phyloP scores from a whole-genome alignment of 1,140 invertebrate genomes.

The Gonioctena quinquepunctata region DNA sequence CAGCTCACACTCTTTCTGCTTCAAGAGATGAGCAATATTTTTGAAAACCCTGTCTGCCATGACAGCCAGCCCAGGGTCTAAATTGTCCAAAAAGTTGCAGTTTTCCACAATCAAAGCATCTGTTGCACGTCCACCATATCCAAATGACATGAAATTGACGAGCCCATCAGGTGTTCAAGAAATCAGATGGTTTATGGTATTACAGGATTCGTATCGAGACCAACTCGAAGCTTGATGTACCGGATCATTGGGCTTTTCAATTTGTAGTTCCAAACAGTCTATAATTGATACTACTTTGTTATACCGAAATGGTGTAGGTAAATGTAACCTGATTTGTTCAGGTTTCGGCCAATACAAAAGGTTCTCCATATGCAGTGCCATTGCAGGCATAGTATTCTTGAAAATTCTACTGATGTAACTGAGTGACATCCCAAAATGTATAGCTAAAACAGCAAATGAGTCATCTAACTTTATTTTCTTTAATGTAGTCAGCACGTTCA shows the following conservation, averaged over 20 bases:
- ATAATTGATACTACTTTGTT: slow-evolving; percentile 31
- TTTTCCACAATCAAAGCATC: slow-evolving; percentile 46
- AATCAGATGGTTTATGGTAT: slow-evolving; percentile 55
- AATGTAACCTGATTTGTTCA: slow-evolving; percentile 23
- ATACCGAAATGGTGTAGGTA: slow-evolving; percentile 37
- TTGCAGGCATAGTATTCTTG: no score
- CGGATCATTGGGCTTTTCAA: slow-evolving; percentile 42
- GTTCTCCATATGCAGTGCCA: no score
- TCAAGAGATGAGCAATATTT: slow-evolving; percentile 42
- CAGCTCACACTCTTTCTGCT: slow-evolving; percentile 37
- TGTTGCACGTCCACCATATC: slow-evolving; percentile 45
- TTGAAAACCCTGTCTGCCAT: slow-evolving; percentile 55
- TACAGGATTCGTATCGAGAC: slow-evolving; percentile 50
- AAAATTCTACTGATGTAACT: background rate
- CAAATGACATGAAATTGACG: slow-evolving; percentile 51
- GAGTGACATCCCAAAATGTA: no score
- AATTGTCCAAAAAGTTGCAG: slow-evolving; percentile 42
- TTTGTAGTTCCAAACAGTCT: slow-evolving; percentile 52
- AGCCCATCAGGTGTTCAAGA: slow-evolving; percentile 51
- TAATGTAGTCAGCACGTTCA: background rate
- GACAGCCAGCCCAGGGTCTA: slow-evolving; percentile 37
- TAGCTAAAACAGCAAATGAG: background rate
- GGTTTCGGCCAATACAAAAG: no score
- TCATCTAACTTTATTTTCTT: background rate
- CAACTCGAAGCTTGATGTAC: slow-evolving; percentile 43